phyloP scores from a whole-genome alignment of 2,113 vertebrate genomes.

The Lonchura striata region DNA sequence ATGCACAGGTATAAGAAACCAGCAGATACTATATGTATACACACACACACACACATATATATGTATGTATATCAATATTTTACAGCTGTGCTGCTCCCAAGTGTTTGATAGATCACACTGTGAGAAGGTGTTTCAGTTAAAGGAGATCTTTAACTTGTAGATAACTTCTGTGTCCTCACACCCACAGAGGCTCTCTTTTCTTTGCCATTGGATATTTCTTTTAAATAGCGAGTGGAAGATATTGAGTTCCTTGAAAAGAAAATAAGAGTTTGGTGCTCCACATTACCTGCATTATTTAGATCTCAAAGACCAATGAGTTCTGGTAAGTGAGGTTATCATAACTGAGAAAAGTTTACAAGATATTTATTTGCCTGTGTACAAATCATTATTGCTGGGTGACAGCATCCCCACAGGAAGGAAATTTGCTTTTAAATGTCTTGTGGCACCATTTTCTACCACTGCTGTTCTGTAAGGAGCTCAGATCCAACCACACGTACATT shows the following conservation, averaged over 20 bases:
- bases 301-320: neutral
- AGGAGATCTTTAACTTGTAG: neutral
- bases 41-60: neutral
- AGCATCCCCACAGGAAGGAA: conserved; percentile 25
- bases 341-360: neutral
- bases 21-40: neutral
- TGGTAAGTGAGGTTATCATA: neutral
- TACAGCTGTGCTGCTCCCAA: neutral
- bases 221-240: neutral
- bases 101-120: neutral
- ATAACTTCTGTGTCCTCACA: neutral
- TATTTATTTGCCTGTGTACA: neutral
- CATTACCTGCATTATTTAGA: neutral
- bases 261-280: neutral
- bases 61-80: neutral
- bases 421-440: conserved; percentile 13
- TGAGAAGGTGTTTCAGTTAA: neutral
- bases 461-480: neutral
- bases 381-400: neutral
- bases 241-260: neutral
- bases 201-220: neutral
- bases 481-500: conserved; percentile 26
- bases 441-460: neutral
- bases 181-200: neutral
- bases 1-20: neutral